Base-by-base conservation (phyloP, 2,113 vertebrate species). In the Gobiocypris rarus region DNA sequence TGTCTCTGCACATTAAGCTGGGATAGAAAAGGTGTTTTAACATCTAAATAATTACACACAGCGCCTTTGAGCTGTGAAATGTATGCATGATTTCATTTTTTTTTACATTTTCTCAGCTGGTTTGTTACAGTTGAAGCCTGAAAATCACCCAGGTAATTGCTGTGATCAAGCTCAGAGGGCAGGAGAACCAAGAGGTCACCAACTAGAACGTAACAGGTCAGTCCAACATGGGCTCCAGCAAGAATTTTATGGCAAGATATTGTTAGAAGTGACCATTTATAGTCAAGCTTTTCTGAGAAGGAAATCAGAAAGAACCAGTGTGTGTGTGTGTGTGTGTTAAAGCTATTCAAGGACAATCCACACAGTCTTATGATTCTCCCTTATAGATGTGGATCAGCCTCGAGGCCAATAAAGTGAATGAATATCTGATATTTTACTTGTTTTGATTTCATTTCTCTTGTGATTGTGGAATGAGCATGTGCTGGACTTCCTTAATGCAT, bases 331-430 rank as follows among this genome's bases (percentile, higher is more conserved):
- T 17, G 61, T 17, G 24, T 63, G 75, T 59, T 58, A n/a, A 52
- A 69, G 54, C 26, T 67, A 81, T 28, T 38, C 31, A 10, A 24
- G 54, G 63, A 87, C 86, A 87, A 73, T 79, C 80, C 28, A 45
- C 13, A 5, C 5, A 75, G 74, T 79, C 56, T 79, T 59, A 58
- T 82, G 84, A 73, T 50, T 31, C 34, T 45, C 50, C 41, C 74
- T 67, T 48, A 26, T 17, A 67, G 54, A 41, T 84, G 79, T 73
- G 56, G 38, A 81, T 63, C 76, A 84, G 78, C 11, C 52, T 75
- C 26, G 10, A 67, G 77, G 56, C 50, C 50, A 76, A 76, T 85
- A 59, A 73, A 59, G 22, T 73, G 59, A 50, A 81, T 80, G 41
- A 65, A 48, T 67, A 50, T 81, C 59, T 81, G 41, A 67, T 67